A percentile compares a stretch with the other conserved stretches of the same genome.
phyloP scores from a whole-genome alignment of 2,797 vertebrate genomes.

The Chelon auratus region DNA sequence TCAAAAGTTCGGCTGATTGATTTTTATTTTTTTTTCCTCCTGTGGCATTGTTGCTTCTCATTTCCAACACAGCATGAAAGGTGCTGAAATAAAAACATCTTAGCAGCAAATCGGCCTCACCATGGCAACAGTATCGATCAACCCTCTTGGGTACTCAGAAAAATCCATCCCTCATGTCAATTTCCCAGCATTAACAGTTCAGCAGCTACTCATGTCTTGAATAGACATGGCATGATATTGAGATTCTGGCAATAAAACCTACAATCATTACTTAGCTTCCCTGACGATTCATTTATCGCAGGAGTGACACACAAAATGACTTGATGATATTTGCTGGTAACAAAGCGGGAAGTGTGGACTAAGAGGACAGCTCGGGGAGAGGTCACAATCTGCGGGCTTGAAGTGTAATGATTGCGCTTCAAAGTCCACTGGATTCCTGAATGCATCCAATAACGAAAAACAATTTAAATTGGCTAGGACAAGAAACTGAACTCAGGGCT shows the following conservation, averaged over 20 bases:
- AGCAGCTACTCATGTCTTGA: constrained; percentile 70
- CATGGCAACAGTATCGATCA: constrained; percentile 84
- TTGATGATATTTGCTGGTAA: constrained; percentile 57
- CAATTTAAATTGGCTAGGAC: constrained; percentile 34
- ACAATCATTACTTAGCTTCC: constrained; percentile 72
- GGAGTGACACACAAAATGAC: constrained; percentile 63
- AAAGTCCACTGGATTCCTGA: constrained; percentile 30
- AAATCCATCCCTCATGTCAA: constrained; percentile 80
- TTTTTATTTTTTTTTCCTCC: constrained; percentile 52
- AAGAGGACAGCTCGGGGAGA: constrained; percentile 23
- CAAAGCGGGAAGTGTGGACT: constrained; percentile 29
- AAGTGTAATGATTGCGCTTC: constrained; percentile 34
- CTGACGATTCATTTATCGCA: constrained; percentile 77
- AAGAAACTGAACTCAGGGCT: constrained; percentile 15
- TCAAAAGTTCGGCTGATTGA: constrained; percentile 73
- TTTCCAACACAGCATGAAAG: constrained; percentile 77
- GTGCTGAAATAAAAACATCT: constrained; percentile 80
- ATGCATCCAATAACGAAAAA: constrained; percentile 27
- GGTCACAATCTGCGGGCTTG: constrained; percentile 19
- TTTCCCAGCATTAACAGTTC: constrained; percentile 79
- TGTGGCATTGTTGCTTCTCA: constrained; percentile 73
- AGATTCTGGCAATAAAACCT: constrained; percentile 72
- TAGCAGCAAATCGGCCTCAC: constrained; percentile 79
- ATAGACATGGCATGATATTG: constrained; percentile 74
- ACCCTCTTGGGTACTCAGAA: constrained; percentile 74